Base-by-base conservation (phyloP, 2,797 vertebrate genomes). In the Danionella dracula region DNA sequence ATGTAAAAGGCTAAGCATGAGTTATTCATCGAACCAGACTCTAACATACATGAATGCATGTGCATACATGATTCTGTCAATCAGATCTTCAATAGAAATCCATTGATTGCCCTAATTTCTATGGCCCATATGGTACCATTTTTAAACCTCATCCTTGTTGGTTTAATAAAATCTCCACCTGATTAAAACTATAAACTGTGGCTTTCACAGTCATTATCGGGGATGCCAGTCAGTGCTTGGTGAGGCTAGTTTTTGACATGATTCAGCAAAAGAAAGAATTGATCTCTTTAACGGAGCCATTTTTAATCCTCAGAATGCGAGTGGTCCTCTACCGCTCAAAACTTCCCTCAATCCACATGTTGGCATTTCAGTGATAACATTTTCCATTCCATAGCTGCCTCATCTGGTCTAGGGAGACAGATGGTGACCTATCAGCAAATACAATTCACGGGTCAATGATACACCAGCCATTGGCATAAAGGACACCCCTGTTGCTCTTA, bases 391-490 rank as follows among this genome's bases (percentile, higher is more conserved):
- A 29, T 35, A 15, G 51, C 35, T 21, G 42, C 31, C 57, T 46
- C 31, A 62, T 48, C 42, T 66, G 17, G 66, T 73, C 44, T 59
- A 73, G 54, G 66, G 58, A 70, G 67, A 42, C 74, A 73, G 71
- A 71, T 73, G 63, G 74, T 73, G 71, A 76, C 71, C 74, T 70
- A 64, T 68, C 54, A 65, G 55, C 42, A 64, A 68, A 76, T 65
- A 62, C 23, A 70, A 68, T 76, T 71, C 53, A 68, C 34, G 71
- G 71, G 71, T 76, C 74, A 73, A 37, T 56, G 49, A 70, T 68
- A 44, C 48, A 34, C 49, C 54, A 63, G 46, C 27, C 54, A 35
- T 48, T 11, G 42, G 27, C 59, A 60, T 68, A 55, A 64, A 73
- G 63, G 49, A 72, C 57, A 51, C 9, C 35, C 49, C 32, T 49